Conservation (phyloP, 2,888 invertebrate species). For the Rhagophthalmus giganteus region DNA sequence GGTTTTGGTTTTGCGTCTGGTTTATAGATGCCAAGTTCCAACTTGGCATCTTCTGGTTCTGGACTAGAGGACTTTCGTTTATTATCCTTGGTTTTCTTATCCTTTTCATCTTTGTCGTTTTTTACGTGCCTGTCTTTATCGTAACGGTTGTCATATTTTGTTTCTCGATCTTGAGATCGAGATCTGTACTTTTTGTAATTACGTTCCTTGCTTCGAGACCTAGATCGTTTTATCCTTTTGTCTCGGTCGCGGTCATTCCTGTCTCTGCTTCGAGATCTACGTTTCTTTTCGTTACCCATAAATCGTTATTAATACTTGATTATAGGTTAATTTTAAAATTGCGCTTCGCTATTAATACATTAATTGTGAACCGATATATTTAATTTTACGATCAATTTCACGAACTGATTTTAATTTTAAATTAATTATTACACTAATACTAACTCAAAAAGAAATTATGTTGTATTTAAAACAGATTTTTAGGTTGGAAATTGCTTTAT, state of each 20-base stretch:
- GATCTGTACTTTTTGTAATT: conserved; percentile 46
- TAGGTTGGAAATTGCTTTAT: too few species aligned
- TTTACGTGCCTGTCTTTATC: conserved; percentile 37
- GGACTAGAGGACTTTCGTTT: conserved; percentile 49
- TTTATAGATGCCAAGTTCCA: conserved; percentile 37
- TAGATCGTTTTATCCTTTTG: conserved; percentile 47
- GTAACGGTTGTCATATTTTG: conserved; percentile 39
- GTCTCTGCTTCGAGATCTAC: conserved; percentile 55
- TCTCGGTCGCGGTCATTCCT: conserved; percentile 47
- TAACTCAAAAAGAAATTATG: too few species aligned
- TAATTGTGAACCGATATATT: too few species aligned
- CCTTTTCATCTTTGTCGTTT: conserved; percentile 38
- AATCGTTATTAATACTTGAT: too few species aligned
- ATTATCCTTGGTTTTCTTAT: conserved; percentile 42
- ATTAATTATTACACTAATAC: too few species aligned
- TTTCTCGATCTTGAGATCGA: conserved; percentile 48
- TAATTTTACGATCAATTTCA: too few species aligned
- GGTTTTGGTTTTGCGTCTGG: conserved; percentile 40
- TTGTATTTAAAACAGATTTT: too few species aligned
- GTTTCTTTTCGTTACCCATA: conserved; percentile 53
- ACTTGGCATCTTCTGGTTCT: conserved; percentile 54
- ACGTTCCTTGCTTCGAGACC: conserved; percentile 53
- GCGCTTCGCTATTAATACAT: too few species aligned
- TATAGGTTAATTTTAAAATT: too few species aligned
- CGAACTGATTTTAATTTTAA: too few species aligned